Evolutionary conservation across 1,140 invertebrate genomes (phyloP).

Genomic region (Leptopilina clavipes): DNA sequence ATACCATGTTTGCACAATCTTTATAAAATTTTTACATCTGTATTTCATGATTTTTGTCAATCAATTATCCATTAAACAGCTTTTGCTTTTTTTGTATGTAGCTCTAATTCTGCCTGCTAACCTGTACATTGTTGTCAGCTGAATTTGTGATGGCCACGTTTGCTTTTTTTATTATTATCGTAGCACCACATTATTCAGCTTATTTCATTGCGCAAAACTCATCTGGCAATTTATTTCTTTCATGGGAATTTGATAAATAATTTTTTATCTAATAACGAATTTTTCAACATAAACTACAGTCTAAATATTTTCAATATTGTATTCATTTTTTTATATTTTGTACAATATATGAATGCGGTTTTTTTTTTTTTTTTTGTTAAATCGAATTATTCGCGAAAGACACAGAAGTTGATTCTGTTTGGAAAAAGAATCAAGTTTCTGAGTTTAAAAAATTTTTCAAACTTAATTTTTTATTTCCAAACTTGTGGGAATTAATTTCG

Average conservation of each 20-base stretch:
- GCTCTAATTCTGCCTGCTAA: slow-evolving; percentile 58
- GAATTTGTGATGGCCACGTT: slow-evolving; percentile 76
- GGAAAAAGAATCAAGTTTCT: too few relatives aligned
- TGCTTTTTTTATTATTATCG: slow-evolving; percentile 63
- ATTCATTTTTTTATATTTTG: too few relatives aligned
- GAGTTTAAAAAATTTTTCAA: too few relatives aligned
- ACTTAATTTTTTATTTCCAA: too few relatives aligned
- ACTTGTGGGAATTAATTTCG: too few relatives aligned
- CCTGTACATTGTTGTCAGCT: slow-evolving; percentile 68
- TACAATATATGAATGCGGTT: too few relatives aligned
- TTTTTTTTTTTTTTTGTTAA: too few relatives aligned
- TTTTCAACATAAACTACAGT: too few relatives aligned
- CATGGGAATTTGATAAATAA: slow-evolving; percentile 55
- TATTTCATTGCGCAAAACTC: slow-evolving; percentile 65
- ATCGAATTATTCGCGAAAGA: too few relatives aligned
- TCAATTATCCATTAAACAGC: slow-evolving; percentile 39
- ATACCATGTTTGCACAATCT: slow-evolving; percentile 7
- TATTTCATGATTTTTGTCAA: background rate
- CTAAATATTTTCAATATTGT: background rate
- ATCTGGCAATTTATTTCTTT: slow-evolving; percentile 56
- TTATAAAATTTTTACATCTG: slow-evolving; percentile 23
- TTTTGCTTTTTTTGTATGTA: slow-evolving; percentile 60
- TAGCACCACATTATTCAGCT: slow-evolving; percentile 85
- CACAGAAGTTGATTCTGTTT: too few relatives aligned
- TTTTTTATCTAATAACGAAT: slow-evolving; percentile 32